Conservation (phyloP, 2,888 invertebrate species). For the Scaptomyza parva region DNA sequence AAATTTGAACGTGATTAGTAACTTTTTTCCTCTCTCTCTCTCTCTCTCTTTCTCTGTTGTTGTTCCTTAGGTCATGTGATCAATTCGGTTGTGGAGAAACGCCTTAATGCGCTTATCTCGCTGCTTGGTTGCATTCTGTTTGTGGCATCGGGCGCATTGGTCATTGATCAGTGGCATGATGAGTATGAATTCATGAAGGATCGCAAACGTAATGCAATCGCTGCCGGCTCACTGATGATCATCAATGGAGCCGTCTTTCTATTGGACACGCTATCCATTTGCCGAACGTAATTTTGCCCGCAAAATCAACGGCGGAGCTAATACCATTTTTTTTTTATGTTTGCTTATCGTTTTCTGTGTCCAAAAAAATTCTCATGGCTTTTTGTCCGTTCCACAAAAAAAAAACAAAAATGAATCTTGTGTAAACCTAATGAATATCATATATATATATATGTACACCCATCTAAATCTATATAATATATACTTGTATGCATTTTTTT, state of each 20-base stretch:
- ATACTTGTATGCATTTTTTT: conserved; percentile 28
- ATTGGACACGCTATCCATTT: conserved; percentile 83
- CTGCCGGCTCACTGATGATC: conserved; percentile 83
- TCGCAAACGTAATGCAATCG: conserved; percentile 81
- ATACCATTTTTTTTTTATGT: neutral
- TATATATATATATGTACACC: no score
- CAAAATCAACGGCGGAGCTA: neutral
- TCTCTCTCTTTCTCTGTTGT: neutral
- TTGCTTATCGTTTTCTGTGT: conserved; percentile 34
- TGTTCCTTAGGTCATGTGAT: conserved; percentile 79
- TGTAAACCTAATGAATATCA: conserved; percentile 53
- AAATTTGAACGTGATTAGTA: no score
- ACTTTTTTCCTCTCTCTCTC: no score
- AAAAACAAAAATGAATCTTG: conserved; percentile 51
- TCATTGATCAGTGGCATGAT: conserved; percentile 83
- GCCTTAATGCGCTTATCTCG: conserved; percentile 82
- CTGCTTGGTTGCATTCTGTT: conserved; percentile 82
- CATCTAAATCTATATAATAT: conserved; percentile 17
- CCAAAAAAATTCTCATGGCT: conserved; percentile 66
- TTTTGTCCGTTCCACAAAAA: conserved; percentile 56
- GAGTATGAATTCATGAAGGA: conserved; percentile 67
- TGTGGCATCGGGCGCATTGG: conserved; percentile 81
- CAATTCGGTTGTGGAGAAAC: conserved; percentile 82
- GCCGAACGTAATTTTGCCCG: conserved; percentile 81
- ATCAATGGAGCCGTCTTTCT: conserved; percentile 83